Base-by-base conservation (phyloP, 2,113 vertebrate genomes). In the Hystrix cristata region DNA sequence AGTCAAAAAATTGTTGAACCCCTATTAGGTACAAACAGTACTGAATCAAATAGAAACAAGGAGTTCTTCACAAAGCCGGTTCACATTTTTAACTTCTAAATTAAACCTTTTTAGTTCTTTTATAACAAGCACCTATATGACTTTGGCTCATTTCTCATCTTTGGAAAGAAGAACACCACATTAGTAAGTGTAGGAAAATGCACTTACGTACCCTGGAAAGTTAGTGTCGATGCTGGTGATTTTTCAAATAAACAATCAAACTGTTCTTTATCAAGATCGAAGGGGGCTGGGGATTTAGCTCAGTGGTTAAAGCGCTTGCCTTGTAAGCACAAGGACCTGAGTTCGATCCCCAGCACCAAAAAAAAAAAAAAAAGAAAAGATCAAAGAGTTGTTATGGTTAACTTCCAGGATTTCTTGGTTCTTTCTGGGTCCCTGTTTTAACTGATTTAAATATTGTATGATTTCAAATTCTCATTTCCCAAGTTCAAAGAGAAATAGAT, bases 181-280 rank as follows among this genome's bases (percentile, higher is more conserved):
- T 89, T 94, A 89, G 83, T 6, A 84, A 92, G 16, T 31, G 48
- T 55, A 90, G 38, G 48, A 96, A 96, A 88, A 78, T 67, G 95
- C 51, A 93, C 16, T 96, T 60, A 86, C 76, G 48, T 60, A 91
- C 43, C 69, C 90, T 90, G 90, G 78, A 95, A 87, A 92, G 80
- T 83, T 93, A 74, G 3, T 91, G 80, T 96, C 93, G 84, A 82
- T 87, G 72, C 62, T 94, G 90, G 72, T 74, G 67, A 53, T 89
- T 95, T 91, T 94, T 93, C 84, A 98, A 95, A 89, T 96, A 97
- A 98, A 96, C 94, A 97, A 93, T 43, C 71, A 74, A 91, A 82
- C 64, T 53, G 60, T 38, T 38, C 38, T 38, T 38, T 38, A 38
- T 38, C 38, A 38, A 38, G 38, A 38, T 38, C 38, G 38, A 38